phyloP scores from a whole-genome alignment of 2,797 vertebrate genomes.

The Decapterus maruadsi region DNA sequence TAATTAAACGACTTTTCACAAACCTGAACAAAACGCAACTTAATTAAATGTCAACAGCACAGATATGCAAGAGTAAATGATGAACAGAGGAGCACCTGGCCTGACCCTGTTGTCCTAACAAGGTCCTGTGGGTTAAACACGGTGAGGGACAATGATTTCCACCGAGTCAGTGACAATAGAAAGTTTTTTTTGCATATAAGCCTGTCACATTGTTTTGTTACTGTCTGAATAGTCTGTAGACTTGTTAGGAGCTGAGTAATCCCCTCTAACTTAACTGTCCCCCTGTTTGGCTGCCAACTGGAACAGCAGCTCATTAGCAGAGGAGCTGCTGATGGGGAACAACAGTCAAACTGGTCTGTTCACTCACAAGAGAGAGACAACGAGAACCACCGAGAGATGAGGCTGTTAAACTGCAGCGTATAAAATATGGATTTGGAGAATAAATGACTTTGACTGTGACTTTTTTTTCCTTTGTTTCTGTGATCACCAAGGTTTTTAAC shows the following conservation, averaged over 20 bases:
- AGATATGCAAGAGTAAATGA: background rate
- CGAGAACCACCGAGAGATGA: background rate
- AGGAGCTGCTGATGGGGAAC: conserved; percentile 1
- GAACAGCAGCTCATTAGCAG: conserved; percentile 28
- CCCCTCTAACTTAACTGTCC: background rate
- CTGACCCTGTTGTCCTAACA: background rate
- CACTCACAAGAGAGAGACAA: background rate
- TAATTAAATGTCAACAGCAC: background rate
- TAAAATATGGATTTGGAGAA: conserved; percentile 9
- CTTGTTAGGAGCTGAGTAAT: background rate
- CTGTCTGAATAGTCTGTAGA: background rate
- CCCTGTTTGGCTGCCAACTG: conserved; percentile 3
- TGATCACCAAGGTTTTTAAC: background rate
- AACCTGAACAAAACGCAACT: background rate
- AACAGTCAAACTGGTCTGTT: conserved; percentile 6
- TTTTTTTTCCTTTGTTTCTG: too few species aligned
- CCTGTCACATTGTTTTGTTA: background rate
- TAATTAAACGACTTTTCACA: background rate
- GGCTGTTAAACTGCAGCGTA: background rate
- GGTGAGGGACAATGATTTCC: background rate
- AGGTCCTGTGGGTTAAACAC: too few species aligned
- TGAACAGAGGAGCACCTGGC: background rate
- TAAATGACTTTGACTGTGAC: background rate
- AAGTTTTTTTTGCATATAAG: background rate
- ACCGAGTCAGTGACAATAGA: background rate